Base-by-base conservation (phyloP, 2,888 invertebrate genomes). In the Osmoderma eremita region DNA sequence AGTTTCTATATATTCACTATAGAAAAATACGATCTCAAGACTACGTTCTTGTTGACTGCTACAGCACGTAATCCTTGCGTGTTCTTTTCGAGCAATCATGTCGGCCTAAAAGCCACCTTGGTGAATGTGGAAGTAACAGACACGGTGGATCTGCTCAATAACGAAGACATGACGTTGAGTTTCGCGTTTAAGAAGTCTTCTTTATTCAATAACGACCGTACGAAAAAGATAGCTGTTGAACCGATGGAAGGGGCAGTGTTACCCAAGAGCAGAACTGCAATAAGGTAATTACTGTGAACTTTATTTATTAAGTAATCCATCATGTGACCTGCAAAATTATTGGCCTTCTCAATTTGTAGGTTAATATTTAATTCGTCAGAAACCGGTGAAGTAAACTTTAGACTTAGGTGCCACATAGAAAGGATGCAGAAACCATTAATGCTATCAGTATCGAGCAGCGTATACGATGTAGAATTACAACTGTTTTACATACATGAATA, bases 1-100 rank as follows among this genome's bases (percentile, higher is more conserved):
- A 88, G 88, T 0, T 87, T 87, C 75, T 91, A 90, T 88, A 85
- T 83, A 71, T 89, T 91, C 74, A 75, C 79, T 15, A 88, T 91
- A 72, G 86, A 87, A 1, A 81, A 84, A 62, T 84, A 88, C 76
- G 81, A 86, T 70, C 80, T 89, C 54, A 80, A 81, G 24, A 84
- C 85, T 58, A 80, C 84, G 67, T 85, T 91, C 76, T 77, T 91
- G 17, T 82, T 91, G 12, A 89, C 88, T 17, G 90, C 89, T 10
- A 78, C 84, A 50, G 88, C 89, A 0, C 81, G 85, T 66, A 90
- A 91, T 73, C 89, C 91, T 0, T 84, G 85, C 17, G 85, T 91
- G 3, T 81, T 83, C 56, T 88, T 90, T 75, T 82, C 86, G 17
- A 84, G 86, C 20, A 85, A 86, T 0, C 86, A 88, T 74, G 77